A percentile compares a stretch with the other conserved stretches of the same genome.
phyloP scores from a whole-genome alignment of 37 sponge, comb jelly and placozoan species.

The Theonella swinhoei region DNA sequence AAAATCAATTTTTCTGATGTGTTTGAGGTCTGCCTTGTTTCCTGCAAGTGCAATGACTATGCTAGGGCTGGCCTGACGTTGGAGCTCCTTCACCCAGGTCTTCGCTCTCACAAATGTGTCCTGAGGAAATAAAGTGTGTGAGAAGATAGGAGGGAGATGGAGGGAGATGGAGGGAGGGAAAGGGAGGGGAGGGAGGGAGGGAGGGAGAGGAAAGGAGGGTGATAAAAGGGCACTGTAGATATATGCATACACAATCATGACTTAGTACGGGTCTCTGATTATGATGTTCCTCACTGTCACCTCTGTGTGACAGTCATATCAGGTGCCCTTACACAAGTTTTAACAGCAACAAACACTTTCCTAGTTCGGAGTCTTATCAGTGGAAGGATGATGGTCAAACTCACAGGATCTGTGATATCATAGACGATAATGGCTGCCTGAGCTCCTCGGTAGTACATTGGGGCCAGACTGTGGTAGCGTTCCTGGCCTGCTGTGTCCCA shows the following conservation, averaged over 20 bases:
- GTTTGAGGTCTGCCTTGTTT: constrained; percentile 97
- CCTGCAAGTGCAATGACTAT: constrained; percentile 99
- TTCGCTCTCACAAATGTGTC: constrained; percentile 98
- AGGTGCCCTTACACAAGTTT: too few species aligned
- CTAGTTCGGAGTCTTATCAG: too few species aligned
- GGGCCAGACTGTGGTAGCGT: constrained; percentile 98
- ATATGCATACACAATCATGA: too few species aligned
- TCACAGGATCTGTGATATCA: constrained; percentile 96
- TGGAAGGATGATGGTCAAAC: too few species aligned
- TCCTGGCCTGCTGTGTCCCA: constrained; percentile 99
- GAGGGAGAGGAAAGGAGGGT: background rate
- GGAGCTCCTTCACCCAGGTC: constrained; percentile 97
- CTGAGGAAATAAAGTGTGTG: constrained; percentile 30
- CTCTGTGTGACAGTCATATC: too few species aligned
- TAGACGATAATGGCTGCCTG: constrained; percentile 99
- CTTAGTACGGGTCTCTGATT: too few species aligned
- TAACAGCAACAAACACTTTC: too few species aligned
- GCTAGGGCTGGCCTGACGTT: constrained; percentile 98
- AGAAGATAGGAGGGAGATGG: background rate
- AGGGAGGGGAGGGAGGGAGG: background rate
- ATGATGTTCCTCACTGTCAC: too few species aligned
- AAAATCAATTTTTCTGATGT: constrained; percentile 95
- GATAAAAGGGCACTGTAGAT: too few species aligned
- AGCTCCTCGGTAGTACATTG: constrained; percentile 99
- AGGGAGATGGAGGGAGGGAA: background rate